A percentile compares a stretch with the other conserved stretches of the same genome.
These are phyloP conservation scores for Aurelia sp. DNA, from an alignment of 30 jellyfish, hydroid and myxozoan species.

Conservation along the genomic window DNA sequence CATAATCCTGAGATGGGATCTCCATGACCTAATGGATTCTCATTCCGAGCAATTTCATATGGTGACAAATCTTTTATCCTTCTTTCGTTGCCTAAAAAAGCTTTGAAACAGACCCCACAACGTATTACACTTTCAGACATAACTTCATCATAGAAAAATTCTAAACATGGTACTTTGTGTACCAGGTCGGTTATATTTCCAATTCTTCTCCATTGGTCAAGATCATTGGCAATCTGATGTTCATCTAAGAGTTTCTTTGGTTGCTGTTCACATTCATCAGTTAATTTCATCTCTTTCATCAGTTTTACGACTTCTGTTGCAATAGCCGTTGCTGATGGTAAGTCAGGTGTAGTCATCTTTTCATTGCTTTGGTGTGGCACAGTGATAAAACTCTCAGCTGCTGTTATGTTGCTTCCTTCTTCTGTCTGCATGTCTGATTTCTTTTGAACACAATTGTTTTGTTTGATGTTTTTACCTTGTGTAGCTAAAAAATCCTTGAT, in stretches of 20 bases:
- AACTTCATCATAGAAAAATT: too few species aligned
- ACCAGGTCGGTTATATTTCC: constrained; percentile 35
- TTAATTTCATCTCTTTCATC: constrained; percentile 26
- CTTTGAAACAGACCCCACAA: neutral
- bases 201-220: constrained; percentile 11
- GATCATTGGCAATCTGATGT: constrained; percentile 12
- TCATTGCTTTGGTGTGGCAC: neutral
- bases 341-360: neutral
- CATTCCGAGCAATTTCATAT: constrained; percentile 22
- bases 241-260: neutral
- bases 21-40: constrained; percentile 4
- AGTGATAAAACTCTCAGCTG: neutral
- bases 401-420: neutral
- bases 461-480: constrained; percentile 1
- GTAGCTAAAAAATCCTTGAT: constrained; percentile 6
- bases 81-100: neutral
- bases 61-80: constrained; percentile 13
- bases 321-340: constrained; percentile 30
- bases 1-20: constrained; percentile 14
- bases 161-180: neutral
- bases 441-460: neutral
- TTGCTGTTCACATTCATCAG: constrained; percentile 2
- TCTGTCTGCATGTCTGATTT: constrained; percentile 1
- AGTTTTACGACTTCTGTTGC: constrained; percentile 33
- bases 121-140: too few species aligned